phyloP scores from a whole-genome alignment of 2,888 invertebrate genomes.

The Parnassius smintheus region DNA sequence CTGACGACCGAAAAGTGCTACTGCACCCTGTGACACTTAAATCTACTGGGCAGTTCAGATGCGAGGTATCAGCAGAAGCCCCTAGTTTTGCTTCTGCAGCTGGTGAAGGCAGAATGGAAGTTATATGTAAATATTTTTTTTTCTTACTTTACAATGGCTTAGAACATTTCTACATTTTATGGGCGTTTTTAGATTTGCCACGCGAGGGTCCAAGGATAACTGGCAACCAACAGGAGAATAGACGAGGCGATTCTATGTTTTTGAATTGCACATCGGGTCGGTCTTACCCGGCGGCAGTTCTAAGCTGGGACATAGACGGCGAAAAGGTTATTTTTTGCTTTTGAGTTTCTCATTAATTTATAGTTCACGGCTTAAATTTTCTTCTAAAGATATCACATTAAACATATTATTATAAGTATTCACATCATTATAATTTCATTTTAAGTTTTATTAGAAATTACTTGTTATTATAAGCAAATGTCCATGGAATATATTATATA shows the following conservation, averaged over 20 bases:
- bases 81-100: slow-evolving; percentile 88
- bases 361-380: slow-evolving; percentile 5
- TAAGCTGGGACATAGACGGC: slow-evolving; percentile 90
- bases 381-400: neutral
- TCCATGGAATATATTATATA: too few species aligned
- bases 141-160: neutral
- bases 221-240: slow-evolving; percentile 86
- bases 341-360: slow-evolving; percentile 24
- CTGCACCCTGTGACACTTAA: slow-evolving; percentile 85
- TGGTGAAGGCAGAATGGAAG: slow-evolving; percentile 89
- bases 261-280: slow-evolving; percentile 89
- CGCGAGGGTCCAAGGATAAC: slow-evolving; percentile 88
- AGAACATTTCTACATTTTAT: slow-evolving; percentile 23
- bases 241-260: slow-evolving; percentile 87
- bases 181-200: slow-evolving; percentile 80
- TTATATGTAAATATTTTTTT: slow-evolving; percentile 82
- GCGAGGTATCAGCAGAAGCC: slow-evolving; percentile 90
- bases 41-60: slow-evolving; percentile 86
- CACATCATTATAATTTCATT: too few species aligned
- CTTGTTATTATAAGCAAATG: too few species aligned
- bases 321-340: slow-evolving; percentile 79
- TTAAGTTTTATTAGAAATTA: too few species aligned
- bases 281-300: slow-evolving; percentile 87
- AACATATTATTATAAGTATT: neutral
- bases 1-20: slow-evolving; percentile 84